phyloP scores from a whole-genome alignment of 2,888 invertebrate species.

The Leptopilina drosophilae region DNA sequence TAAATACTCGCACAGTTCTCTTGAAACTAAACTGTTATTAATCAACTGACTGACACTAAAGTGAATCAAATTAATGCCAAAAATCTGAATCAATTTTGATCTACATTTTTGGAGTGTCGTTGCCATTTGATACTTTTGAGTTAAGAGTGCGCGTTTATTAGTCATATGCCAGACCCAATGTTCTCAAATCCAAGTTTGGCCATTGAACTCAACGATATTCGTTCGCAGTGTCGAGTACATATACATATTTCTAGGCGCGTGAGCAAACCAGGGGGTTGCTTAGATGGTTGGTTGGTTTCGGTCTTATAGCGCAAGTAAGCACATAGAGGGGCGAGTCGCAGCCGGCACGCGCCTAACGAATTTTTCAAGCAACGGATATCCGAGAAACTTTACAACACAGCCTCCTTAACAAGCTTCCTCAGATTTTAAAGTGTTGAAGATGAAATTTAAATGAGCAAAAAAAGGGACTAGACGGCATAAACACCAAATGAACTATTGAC shows the following conservation, averaged over 20 bases:
- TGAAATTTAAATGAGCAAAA: slow-evolving; percentile 35
- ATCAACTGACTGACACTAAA: too few species aligned
- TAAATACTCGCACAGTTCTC: too few species aligned
- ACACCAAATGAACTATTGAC: slow-evolving; percentile 9
- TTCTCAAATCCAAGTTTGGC: not conserved
- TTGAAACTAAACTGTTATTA: too few species aligned
- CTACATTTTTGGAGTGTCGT: too few species aligned
- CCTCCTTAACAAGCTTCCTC: slow-evolving; percentile 35
- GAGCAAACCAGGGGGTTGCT: slow-evolving; percentile 53
- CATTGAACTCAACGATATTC: not conserved
- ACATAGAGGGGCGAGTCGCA: slow-evolving; percentile 59
- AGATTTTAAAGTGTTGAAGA: slow-evolving; percentile 36
- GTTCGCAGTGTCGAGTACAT: not conserved
- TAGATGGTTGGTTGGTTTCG: slow-evolving; percentile 46
- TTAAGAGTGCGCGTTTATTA: too few species aligned
- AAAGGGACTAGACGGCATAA: not conserved
- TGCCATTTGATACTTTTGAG: too few species aligned
- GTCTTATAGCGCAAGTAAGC: slow-evolving; percentile 50
- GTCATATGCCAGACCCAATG: too few species aligned
- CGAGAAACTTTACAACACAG: slow-evolving; percentile 41
- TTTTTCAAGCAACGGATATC: slow-evolving; percentile 64
- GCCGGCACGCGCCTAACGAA: slow-evolving; percentile 64
- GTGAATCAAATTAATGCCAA: too few species aligned
- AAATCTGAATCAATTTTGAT: too few species aligned
- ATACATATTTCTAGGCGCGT: slow-evolving; percentile 42